These are phyloP conservation scores for Oxygymnocypris stewartii DNA, from an alignment of 2,113 vertebrate species.

Conservation along the genomic window DNA sequence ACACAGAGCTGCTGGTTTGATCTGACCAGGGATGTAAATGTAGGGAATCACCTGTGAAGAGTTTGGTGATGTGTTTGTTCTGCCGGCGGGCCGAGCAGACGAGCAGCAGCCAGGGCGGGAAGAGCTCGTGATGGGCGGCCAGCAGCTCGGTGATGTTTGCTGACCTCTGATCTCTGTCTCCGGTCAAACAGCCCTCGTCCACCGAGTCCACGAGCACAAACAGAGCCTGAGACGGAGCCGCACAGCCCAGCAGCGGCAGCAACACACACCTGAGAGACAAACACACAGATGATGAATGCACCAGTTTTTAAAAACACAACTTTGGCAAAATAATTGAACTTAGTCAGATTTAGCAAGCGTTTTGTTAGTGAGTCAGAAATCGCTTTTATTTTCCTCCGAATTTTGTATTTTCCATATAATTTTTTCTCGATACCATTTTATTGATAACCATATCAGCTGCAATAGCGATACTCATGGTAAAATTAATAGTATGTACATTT, in stretches of 20 bases:
- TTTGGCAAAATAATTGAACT: neutral
- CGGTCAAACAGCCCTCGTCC: conserved; percentile 82
- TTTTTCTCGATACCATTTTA: neutral
- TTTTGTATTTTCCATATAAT: neutral
- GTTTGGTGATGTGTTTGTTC: conserved; percentile 94
- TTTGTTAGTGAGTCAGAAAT: neutral
- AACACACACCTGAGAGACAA: conserved; percentile 82
- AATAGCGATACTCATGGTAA: neutral
- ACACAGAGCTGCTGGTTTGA: neutral
- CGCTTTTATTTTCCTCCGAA: neutral
- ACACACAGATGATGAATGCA: neutral
- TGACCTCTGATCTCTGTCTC: conserved; percentile 85
- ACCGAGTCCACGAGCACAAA: conserved; percentile 92
- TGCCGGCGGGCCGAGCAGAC: conserved; percentile 93
- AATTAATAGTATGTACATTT: neutral
- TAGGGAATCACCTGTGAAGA: conserved; percentile 97
- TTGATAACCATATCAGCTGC: neutral
- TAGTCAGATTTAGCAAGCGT: no score
- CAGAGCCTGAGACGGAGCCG: conserved; percentile 87
- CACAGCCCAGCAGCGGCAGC: conserved; percentile 86
- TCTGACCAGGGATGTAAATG: neutral
- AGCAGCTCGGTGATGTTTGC: conserved; percentile 92
- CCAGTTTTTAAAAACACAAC: neutral
- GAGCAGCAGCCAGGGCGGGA: conserved; percentile 92
- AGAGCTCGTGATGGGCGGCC: conserved; percentile 91